A percentile compares a stretch with the other conserved stretches of the same genome.
These are phyloP conservation scores for Boulengeromyrus knoepffleri DNA, from an alignment of 2,113 vertebrate species.

Conservation along the genomic window DNA sequence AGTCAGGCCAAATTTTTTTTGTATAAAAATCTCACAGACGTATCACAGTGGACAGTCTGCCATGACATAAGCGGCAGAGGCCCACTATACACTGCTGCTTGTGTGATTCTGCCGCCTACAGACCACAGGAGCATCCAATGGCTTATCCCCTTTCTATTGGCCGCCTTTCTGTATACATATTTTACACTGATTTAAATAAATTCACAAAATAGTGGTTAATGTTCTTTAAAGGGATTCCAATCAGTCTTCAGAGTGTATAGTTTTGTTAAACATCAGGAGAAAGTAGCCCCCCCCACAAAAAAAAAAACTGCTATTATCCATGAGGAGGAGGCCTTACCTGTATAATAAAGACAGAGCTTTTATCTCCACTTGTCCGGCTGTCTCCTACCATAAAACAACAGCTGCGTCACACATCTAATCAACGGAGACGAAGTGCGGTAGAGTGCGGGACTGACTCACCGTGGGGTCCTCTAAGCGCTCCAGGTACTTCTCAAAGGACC, in stretches of 20 bases:
- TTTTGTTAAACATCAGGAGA: neutral
- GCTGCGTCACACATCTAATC: neutral
- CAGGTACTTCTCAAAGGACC: constrained; percentile 92
- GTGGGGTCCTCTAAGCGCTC: constrained; percentile 86
- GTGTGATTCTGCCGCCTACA: neutral
- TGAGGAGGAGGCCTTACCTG: constrained; percentile 46
- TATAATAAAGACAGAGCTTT: constrained; percentile 83
- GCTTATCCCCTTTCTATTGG: neutral
- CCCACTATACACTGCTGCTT: neutral
- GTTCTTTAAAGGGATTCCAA: neutral
- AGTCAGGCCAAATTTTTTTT: neutral
- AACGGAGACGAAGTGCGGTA: neutral
- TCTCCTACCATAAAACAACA: constrained; percentile 67
- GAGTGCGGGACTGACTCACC: constrained; percentile 55
- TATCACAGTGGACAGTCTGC: neutral
- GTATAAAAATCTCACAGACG: neutral
- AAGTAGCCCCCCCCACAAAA: neutral
- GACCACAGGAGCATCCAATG: neutral
- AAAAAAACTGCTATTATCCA: neutral
- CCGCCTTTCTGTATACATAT: neutral
- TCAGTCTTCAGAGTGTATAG: neutral
- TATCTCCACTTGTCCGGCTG: constrained; percentile 89
- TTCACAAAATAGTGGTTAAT: neutral
- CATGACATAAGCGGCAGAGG: neutral
- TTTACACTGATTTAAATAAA: neutral